Evolutionary conservation across 2,113 vertebrate genomes (phyloP).

Genomic region (Spheniscus mendiculus): DNA sequence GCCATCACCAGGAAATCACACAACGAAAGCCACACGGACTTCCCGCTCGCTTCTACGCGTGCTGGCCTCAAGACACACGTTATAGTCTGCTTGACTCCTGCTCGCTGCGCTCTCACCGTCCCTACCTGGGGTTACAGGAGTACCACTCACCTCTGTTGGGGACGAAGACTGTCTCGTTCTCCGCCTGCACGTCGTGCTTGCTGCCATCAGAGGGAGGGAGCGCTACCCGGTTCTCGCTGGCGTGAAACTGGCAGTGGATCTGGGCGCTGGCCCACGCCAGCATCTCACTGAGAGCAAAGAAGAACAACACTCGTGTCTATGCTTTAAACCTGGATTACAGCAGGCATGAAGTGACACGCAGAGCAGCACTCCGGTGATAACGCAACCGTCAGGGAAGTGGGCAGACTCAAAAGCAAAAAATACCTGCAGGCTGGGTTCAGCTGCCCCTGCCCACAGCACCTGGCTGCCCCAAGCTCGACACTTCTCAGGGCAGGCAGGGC

Average conservation of each 20-base stretch:
- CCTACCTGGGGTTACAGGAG: accelerated
- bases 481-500: accelerated
- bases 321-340: background rate
- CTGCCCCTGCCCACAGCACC: background rate
- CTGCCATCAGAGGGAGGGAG: constrained; percentile 86
- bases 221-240: constrained; percentile 90
- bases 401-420: background rate
- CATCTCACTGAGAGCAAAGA: constrained; percentile 85
- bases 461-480: too few relatives aligned
- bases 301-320: background rate
- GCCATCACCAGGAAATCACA: background rate
- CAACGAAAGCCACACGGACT: background rate
- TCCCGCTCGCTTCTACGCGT: accelerated
- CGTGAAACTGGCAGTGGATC: constrained; percentile 97
- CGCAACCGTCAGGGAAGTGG: accelerated
- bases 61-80: background rate
- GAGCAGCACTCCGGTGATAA: background rate
- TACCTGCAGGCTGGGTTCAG: background rate
- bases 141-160: constrained; percentile 90
- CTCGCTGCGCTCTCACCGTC: background rate
- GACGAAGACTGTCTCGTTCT: constrained; percentile 94
- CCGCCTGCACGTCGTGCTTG: constrained; percentile 94
- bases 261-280: constrained; percentile 97
- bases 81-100: background rate
- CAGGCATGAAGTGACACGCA: background rate